Conservation (phyloP, 2,797 vertebrate species). For the Rhinoraja longicauda region DNA sequence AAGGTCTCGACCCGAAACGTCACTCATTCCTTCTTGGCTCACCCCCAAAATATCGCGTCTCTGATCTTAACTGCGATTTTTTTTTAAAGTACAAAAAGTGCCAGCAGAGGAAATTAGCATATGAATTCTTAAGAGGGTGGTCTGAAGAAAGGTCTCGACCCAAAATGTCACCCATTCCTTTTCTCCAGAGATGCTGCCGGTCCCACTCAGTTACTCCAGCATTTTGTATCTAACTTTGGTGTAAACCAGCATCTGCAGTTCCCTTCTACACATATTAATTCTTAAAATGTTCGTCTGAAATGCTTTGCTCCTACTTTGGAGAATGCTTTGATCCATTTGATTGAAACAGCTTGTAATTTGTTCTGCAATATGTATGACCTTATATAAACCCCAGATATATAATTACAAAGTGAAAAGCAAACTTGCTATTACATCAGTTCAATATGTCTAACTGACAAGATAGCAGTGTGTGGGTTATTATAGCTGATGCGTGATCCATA, state of each 20-base stretch:
- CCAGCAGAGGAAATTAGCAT: not conserved
- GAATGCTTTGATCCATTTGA: too few species aligned
- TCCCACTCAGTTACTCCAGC: too few species aligned
- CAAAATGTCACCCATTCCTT: too few species aligned
- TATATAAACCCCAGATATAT: not conserved
- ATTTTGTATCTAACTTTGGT: too few species aligned
- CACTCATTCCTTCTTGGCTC: not conserved
- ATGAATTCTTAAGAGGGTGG: not conserved
- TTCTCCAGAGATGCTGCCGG: too few species aligned
- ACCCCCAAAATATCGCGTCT: not conserved
- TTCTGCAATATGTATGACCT: not conserved
- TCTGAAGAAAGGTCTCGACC: too few species aligned
- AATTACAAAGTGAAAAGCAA: not conserved
- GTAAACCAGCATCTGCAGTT: too few species aligned
- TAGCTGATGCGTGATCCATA: not conserved
- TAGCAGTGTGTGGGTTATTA: not conserved
- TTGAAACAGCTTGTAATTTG: not conserved
- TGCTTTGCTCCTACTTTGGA: not conserved
- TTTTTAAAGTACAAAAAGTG: not conserved
- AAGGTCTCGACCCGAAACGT: too few species aligned
- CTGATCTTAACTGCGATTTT: not conserved
- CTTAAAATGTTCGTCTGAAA: not conserved
- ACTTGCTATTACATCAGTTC: not conserved
- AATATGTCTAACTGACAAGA: not conserved
- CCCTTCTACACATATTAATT: too few species aligned